phyloP scores from a whole-genome alignment of 2,797 vertebrate genomes.

The Dendrocincla tyrannina region DNA sequence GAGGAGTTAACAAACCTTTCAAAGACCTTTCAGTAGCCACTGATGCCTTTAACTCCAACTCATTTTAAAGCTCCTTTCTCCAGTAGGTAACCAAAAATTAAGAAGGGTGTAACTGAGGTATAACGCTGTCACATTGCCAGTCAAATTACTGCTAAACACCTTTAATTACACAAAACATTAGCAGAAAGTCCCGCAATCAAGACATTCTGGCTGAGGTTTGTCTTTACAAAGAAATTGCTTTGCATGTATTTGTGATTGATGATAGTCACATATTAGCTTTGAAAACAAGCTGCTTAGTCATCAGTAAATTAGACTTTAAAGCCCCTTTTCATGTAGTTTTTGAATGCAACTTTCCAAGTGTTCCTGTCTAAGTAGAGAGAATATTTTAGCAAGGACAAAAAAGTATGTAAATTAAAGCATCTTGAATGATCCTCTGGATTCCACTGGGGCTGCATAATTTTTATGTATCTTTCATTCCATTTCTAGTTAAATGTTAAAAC shows the following conservation, averaged over 20 bases:
- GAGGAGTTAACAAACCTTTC: background rate
- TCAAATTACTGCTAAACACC: background rate
- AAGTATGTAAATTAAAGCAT: background rate
- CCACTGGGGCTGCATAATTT: background rate
- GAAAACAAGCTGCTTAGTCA: background rate
- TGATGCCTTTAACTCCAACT: background rate
- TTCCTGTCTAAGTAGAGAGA: background rate
- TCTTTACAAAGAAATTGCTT: background rate
- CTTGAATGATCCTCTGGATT: background rate
- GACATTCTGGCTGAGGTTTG: background rate
- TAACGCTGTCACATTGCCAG: background rate
- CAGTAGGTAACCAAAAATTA: background rate
- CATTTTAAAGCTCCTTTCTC: background rate
- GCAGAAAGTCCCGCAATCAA: background rate
- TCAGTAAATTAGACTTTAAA: background rate
- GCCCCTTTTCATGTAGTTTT: background rate
- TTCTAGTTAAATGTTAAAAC: background rate
- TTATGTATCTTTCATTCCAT: background rate
- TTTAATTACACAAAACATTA: background rate
- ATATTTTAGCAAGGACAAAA: background rate
- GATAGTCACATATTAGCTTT: background rate
- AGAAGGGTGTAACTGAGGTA: background rate
- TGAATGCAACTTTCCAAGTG: background rate
- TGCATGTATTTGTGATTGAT: background rate
- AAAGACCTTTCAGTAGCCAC: background rate